Conservation (phyloP, 1,140 invertebrate genomes). For the Scaptomyza graminum region DNA sequence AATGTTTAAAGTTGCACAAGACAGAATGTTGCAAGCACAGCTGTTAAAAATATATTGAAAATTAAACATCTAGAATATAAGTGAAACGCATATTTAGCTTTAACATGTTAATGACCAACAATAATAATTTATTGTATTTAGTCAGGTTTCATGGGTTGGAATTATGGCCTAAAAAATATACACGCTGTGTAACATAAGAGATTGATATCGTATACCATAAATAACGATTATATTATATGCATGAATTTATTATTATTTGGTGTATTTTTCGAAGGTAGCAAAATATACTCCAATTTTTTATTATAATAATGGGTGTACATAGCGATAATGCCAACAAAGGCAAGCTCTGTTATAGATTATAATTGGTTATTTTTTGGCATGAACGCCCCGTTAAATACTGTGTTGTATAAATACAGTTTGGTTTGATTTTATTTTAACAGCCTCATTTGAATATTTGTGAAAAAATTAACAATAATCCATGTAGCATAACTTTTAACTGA, state of each 20-base stretch:
- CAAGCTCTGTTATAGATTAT: background rate
- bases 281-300: too few species aligned
- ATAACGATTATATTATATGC: background rate
- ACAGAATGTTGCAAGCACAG: background rate
- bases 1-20: background rate
- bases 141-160: background rate
- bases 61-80: background rate
- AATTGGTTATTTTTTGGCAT: background rate
- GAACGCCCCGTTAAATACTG: too few species aligned
- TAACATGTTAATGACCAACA: constrained; percentile 6
- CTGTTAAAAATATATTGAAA: background rate
- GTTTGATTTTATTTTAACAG: too few species aligned
- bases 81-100: background rate
- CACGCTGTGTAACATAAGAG: background rate
- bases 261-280: background rate
- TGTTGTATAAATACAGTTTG: too few species aligned
- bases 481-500: background rate
- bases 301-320: background rate
- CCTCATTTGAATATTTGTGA: background rate
- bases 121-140: constrained; percentile 6
- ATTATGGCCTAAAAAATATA: constrained; percentile 4
- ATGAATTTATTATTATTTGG: constrained; percentile 1
- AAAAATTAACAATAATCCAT: background rate
- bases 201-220: constrained; percentile 1
- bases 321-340: background rate